Conservation (phyloP, 2,113 vertebrate genomes). For the Lamprotornis superbus region DNA sequence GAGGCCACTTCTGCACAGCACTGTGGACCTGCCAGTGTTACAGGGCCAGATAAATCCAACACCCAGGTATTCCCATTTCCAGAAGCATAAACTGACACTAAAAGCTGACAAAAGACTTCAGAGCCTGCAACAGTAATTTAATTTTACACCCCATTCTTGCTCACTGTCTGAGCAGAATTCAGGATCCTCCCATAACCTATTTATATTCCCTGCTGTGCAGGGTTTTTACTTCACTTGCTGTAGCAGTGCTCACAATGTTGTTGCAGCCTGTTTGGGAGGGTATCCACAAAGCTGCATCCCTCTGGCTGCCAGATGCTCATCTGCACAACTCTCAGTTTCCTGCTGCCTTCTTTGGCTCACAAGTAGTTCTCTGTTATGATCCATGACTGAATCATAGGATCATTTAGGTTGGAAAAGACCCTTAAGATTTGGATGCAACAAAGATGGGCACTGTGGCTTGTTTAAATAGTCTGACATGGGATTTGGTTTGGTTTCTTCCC, state of each 20-base stretch:
- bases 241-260: neutral
- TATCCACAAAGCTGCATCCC: neutral
- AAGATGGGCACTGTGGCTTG: neutral
- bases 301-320: neutral
- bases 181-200: neutral
- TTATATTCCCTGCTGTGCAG: neutral
- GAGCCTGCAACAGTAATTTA: neutral
- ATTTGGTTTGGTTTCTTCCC: neutral
- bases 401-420: neutral
- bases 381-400: neutral
- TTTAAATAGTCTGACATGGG: neutral
- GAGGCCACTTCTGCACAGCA: neutral
- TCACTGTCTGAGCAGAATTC: neutral
- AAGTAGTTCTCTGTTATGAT: neutral
- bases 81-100: neutral
- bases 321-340: neutral
- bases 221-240: neutral
- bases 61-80: neutral
- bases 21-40: neutral
- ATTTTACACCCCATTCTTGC: neutral
- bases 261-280: neutral
- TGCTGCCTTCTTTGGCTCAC: neutral
- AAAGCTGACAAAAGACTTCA: neutral
- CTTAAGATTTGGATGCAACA: neutral
- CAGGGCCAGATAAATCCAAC: neutral